Base-by-base conservation (phyloP, 35 echinoderm and acorn worm genomes). In the Apostichopus californicus region DNA sequence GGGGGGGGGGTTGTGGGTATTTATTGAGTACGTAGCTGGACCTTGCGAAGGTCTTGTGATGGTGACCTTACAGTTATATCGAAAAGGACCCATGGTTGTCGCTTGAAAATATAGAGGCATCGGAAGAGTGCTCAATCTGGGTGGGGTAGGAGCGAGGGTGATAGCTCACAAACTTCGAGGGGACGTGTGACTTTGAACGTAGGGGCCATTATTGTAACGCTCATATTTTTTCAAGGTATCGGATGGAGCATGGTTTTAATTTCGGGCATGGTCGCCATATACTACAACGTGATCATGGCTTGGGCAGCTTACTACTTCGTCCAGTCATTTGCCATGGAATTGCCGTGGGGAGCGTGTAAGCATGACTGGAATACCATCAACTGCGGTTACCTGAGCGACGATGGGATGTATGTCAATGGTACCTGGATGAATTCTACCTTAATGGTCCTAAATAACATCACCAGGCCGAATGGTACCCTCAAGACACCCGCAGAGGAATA, bases 261-360 rank as follows among this genome's bases (percentile, higher is more conserved):
- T 54, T 95, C 96, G 8, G 94, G 77, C 0, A 88, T 98, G 86
- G 92, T 98, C 9, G 93, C 86, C n/a, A 93, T 95, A 81, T 98
- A 98, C 90, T 98, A 98, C 92, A 98, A 95, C 85, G 93, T 98
- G 73, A 93, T 95, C 92, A 95, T 98, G 93, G 93, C 96, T 1
- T 98, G 96, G 96, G 92, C 92, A 2, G 52, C 87, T 8, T 93
- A 94, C 26, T 98, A 92, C 90, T 84, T 98, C 22, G 88, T 98
- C 75, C 86, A 93, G 17, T 98, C 96, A 1, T 94, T 98, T 79
- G 57, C 94, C 4, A 18, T 61, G 8, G 93, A 94, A 17, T 65
- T 98, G 2, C 96, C 96, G 1, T 98, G 96, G 96, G 87, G 88
- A 22, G 61, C 78, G 1, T 98, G 96, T 73, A 71, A 80, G 79